phyloP scores from a whole-genome alignment of 2,797 vertebrate genomes.

The Tokudaia tokunoshimensis region DNA sequence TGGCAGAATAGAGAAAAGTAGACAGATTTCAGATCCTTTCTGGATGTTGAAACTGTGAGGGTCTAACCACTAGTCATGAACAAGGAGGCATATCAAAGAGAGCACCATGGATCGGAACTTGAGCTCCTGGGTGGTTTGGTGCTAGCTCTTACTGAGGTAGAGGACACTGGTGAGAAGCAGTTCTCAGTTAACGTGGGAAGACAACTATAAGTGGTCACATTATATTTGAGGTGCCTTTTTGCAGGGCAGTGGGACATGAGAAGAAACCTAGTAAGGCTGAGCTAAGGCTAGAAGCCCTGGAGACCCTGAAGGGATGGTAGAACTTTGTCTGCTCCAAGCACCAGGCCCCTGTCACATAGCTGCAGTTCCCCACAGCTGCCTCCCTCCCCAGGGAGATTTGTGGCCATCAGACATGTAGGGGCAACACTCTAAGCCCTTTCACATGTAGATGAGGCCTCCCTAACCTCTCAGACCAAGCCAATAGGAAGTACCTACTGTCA shows the following conservation, averaged over 20 bases:
- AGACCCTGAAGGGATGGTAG: no score
- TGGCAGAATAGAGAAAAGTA: neutral
- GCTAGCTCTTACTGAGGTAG: neutral
- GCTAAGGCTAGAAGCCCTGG: no score
- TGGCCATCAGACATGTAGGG: no score
- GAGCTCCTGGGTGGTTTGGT: neutral
- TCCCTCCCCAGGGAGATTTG: no score
- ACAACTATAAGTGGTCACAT: neutral
- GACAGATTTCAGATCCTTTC: neutral
- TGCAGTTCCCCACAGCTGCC: no score
- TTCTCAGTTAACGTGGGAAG: conserved; percentile 15
- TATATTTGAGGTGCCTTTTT: neutral
- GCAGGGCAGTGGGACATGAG: neutral
- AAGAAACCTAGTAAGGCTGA: no score
- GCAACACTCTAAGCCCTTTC: no score
- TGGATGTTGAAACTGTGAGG: neutral
- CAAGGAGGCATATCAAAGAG: neutral
- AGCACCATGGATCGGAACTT: neutral
- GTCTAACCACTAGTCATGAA: neutral
- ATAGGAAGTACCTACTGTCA: no score
- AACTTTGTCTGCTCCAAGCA: no score
- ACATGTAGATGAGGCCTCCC: no score
- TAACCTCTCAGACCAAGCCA: no score
- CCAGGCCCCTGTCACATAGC: no score
- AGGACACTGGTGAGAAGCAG: neutral